These are phyloP conservation scores for Cherax destructor DNA, from an alignment of 1,140 invertebrate species.

Conservation along the genomic window DNA sequence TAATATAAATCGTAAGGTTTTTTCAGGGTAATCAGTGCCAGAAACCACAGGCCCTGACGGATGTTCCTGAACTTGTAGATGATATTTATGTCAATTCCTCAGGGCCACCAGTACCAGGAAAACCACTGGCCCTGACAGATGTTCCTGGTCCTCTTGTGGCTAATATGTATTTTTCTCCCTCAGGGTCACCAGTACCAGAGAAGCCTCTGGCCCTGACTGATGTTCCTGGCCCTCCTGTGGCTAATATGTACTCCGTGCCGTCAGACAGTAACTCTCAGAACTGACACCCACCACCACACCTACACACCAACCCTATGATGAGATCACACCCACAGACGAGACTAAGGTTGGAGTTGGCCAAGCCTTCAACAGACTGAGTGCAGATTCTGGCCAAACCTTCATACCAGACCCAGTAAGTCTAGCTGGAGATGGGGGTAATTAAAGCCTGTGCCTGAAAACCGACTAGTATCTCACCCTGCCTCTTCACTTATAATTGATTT, in stretches of 20 bases:
- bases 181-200: slow-evolving; percentile 46
- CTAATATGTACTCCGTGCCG: slow-evolving; percentile 40
- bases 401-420: slow-evolving; percentile 40
- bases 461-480: too few species aligned
- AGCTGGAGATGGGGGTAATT: too few species aligned
- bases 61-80: too few species aligned
- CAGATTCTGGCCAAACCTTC: slow-evolving; percentile 38
- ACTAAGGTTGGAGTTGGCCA: slow-evolving; percentile 14
- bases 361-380: slow-evolving; percentile 45
- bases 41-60: too few species aligned
- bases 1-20: too few species aligned
- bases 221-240: slow-evolving; percentile 22
- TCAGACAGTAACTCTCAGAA: slow-evolving; percentile 32
- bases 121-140: slow-evolving; percentile 6
- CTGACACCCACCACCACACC: slow-evolving; percentile 10
- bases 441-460: too few species aligned
- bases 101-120: slow-evolving; percentile 43
- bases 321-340: slow-evolving; percentile 36
- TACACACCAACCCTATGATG: slow-evolving; percentile 14
- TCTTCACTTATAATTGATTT: too few species aligned
- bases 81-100: too few species aligned
- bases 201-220: slow-evolving; percentile 30
- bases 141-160: slow-evolving; percentile 22
- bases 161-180: not conserved
- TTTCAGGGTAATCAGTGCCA: too few species aligned